Base-by-base conservation (phyloP, 2,888 invertebrate species). In the Stenurella melanura region DNA sequence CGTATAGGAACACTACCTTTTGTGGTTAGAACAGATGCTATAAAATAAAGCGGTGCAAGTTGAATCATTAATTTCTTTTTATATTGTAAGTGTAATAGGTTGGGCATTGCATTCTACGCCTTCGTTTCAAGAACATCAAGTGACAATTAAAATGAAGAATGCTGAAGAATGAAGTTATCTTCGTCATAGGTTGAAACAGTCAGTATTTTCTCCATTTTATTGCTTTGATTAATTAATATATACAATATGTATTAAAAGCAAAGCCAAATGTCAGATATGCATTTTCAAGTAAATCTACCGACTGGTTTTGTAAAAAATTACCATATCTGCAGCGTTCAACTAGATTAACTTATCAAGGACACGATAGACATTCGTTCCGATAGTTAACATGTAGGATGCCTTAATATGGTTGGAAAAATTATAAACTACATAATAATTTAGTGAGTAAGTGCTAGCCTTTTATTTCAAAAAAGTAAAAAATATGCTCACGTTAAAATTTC, bases 81-180 rank as follows among this genome's bases (percentile, higher is more conserved):
- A 15, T 15, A 42, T 1, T 15, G 1, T 38, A 26, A 69, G 19
- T 42, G 38, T 58, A 21, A 68, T 42, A 60, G 70, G 70, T 17
- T 70, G 38, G 70, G 70, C 70, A 12, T 19, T 70, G 34, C 70
- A 58, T 70, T 70, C 70, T 60, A 58, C 70, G 70, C 70, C 70
- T 70, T 38, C 21, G 17, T 70, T 58, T 70, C 70, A 70, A 70
- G 70, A 70, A 60, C 70, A 30, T 58, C 70, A 15, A 38, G 56
- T 15, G 38, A 38, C 42, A 70, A 70, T 42, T 70, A 38, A 70
- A 60, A 60, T 17, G 42, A 70, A 60, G 42, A 60, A 70, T 60
- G 70, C 21, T 58, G 60, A 70, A 42, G 42, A 64, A 64, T 64
- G 15, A 64, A 61, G 61, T 61, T 30, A 61, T 61, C 61, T 30